Percentiles rank a stretch among this genome's conserved stretches.
These are phyloP conservation scores for Heliconius aoede DNA, from an alignment of 2,888 invertebrate species.

Conservation along the genomic window DNA sequence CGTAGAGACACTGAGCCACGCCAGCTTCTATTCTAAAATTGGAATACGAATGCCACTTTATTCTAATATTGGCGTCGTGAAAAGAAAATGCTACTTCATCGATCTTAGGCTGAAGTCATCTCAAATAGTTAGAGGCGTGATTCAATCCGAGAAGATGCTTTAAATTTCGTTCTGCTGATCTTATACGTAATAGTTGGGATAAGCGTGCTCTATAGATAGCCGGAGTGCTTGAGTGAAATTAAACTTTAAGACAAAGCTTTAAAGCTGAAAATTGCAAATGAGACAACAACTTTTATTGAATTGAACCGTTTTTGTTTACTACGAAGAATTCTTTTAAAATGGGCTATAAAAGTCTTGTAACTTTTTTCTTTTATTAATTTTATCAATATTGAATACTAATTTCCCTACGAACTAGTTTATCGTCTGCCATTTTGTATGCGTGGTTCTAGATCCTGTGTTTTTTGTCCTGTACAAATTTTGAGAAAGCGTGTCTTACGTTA, in stretches of 20 bases:
- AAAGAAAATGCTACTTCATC: constrained; percentile 8
- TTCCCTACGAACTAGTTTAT: not conserved
- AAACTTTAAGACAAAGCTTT: not conserved
- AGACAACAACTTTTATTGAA: constrained; percentile 5
- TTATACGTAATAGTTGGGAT: constrained; percentile 46
- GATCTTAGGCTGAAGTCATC: constrained; percentile 35
- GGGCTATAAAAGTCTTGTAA: constrained; percentile 11
- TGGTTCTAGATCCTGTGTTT: too few relatives aligned
- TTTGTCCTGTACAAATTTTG: too few relatives aligned
- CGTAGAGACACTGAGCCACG: too few relatives aligned
- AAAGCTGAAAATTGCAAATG: not conserved
- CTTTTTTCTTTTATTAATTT: not conserved
- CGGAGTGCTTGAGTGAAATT: constrained; percentile 28
- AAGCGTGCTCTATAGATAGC: constrained; percentile 44
- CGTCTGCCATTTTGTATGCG: too few relatives aligned
- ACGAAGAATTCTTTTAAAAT: constrained; percentile 29
- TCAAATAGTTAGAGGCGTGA: constrained; percentile 46
- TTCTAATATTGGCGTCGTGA: not conserved
- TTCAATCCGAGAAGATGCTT: constrained; percentile 48
- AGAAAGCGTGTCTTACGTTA: too few relatives aligned
- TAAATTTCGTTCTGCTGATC: constrained; percentile 47
- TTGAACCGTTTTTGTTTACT: constrained; percentile 35
- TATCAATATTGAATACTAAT: not conserved
- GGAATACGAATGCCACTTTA: not conserved
- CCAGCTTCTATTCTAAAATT: not conserved